phyloP scores from a whole-genome alignment of 2,888 invertebrate genomes.

The Pandemis heparana region DNA sequence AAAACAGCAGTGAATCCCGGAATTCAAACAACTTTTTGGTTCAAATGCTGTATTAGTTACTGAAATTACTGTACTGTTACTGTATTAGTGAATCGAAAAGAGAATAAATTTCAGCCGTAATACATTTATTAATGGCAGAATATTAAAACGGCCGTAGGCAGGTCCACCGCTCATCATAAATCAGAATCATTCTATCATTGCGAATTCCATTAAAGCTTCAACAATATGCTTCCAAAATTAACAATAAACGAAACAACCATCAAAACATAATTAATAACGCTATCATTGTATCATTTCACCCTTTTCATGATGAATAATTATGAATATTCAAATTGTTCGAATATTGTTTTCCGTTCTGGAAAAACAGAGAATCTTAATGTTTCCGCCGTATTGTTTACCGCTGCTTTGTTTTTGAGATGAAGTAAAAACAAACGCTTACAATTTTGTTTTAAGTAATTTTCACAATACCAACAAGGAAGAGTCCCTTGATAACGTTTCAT shows the following conservation, averaged over 20 bases:
- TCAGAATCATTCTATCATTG: conserved; percentile 25
- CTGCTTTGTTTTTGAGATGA: conserved; percentile 24
- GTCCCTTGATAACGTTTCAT: neutral
- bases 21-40: no score
- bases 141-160: neutral
- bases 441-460: conserved; percentile 21
- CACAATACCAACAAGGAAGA: neutral
- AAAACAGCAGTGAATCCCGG: no score
- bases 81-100: no score
- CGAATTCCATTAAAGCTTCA: conserved; percentile 32
- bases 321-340: conserved; percentile 42
- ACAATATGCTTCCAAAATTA: conserved; percentile 38
- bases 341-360: conserved; percentile 55
- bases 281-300: conserved; percentile 36
- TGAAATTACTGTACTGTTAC: no score
- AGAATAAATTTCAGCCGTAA: no score
- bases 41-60: no score
- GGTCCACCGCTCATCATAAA: neutral
- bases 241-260: conserved; percentile 39
- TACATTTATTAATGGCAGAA: neutral
- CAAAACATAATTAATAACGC: conserved; percentile 45
- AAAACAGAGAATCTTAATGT: conserved; percentile 39
- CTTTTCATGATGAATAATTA: conserved; percentile 63
- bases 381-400: conserved; percentile 29
- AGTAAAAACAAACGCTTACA: conserved; percentile 18